These are phyloP conservation scores for Lepisosteus oculatus DNA, from an alignment of 2,113 vertebrate species.

Conservation along the genomic window DNA sequence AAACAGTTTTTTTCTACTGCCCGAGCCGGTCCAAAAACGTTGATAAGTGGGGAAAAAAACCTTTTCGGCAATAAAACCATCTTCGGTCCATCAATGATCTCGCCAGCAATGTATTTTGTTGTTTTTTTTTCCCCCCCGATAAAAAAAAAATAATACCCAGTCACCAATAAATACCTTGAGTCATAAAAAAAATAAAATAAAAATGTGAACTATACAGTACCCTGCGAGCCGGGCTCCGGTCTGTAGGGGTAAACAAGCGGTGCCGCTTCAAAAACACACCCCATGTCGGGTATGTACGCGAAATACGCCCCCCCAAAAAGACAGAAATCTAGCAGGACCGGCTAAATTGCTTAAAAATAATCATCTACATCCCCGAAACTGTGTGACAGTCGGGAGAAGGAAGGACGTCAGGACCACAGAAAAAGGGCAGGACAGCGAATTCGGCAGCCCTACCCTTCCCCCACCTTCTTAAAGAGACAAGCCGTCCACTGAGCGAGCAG, in stretches of 20 bases:
- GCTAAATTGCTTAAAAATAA: slow-evolving; percentile 12
- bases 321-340: slow-evolving; percentile 7
- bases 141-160: slow-evolving; percentile 18
- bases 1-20: too few species aligned
- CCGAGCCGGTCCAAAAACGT: not conserved
- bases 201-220: slow-evolving; percentile 8
- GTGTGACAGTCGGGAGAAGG: slow-evolving; percentile 37
- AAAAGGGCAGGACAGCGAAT: slow-evolving; percentile 41
- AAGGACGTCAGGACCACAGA: slow-evolving; percentile 40
- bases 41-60: not conserved
- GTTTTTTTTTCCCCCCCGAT: slow-evolving; percentile 25
- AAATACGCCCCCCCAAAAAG: slow-evolving; percentile 15
- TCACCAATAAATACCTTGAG: not conserved
- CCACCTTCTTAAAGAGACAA: slow-evolving; percentile 46
- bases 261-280: slow-evolving; percentile 13
- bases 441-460: slow-evolving; percentile 26
- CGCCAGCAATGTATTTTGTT: not conserved
- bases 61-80: not conserved
- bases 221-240: slow-evolving; percentile 12
- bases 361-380: slow-evolving; percentile 25
- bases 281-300: slow-evolving; percentile 3
- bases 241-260: slow-evolving; percentile 19
- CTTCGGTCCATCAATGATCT: slow-evolving; percentile 5
- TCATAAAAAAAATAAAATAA: slow-evolving; percentile 2
- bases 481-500: slow-evolving; percentile 26